Conservation (phyloP, 2,888 invertebrate genomes). For the Pollenia angustigena region DNA sequence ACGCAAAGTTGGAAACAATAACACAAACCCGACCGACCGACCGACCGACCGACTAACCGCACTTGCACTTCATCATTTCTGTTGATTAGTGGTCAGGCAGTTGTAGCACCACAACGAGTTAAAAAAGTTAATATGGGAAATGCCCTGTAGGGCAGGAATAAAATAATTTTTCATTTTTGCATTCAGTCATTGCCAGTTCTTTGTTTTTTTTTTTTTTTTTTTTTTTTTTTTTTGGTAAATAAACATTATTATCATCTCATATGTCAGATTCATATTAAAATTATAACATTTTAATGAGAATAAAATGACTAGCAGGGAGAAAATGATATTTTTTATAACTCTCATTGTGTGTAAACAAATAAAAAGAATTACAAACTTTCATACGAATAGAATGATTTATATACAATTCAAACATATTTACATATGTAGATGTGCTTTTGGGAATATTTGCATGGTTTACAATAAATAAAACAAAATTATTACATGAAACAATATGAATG, state of each 20-base stretch:
- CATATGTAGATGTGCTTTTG: conserved; percentile 27
- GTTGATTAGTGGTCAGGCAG: conserved; percentile 47
- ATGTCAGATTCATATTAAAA: conserved; percentile 47
- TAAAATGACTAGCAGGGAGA: conserved; percentile 16
- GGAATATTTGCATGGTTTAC: conserved; percentile 30
- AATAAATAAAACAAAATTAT: conserved; percentile 21
- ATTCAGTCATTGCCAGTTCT: background rate
- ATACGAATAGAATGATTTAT: conserved; percentile 7
- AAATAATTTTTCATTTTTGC: conserved; percentile 23
- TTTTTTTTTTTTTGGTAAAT: conserved; percentile 8
- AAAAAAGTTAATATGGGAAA: conserved; percentile 8
- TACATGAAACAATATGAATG: background rate
- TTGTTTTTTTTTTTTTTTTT: background rate
- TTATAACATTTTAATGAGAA: conserved; percentile 31
- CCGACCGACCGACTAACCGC: conserved; percentile 15
- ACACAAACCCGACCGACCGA: background rate
- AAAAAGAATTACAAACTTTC: background rate
- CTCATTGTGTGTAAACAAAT: background rate
- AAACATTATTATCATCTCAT: conserved; percentile 48
- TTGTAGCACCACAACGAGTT: background rate
- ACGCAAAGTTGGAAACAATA: background rate
- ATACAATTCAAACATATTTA: background rate
- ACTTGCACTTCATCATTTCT: conserved; percentile 41
- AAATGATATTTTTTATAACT: background rate
- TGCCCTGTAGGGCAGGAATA: conserved; percentile 12